Percentiles rank a stretch among this genome's conserved stretches.
These are phyloP conservation scores for Hydra vulgaris DNA, from an alignment of 30 jellyfish, hydroid and myxozoan species.

Conservation along the genomic window DNA sequence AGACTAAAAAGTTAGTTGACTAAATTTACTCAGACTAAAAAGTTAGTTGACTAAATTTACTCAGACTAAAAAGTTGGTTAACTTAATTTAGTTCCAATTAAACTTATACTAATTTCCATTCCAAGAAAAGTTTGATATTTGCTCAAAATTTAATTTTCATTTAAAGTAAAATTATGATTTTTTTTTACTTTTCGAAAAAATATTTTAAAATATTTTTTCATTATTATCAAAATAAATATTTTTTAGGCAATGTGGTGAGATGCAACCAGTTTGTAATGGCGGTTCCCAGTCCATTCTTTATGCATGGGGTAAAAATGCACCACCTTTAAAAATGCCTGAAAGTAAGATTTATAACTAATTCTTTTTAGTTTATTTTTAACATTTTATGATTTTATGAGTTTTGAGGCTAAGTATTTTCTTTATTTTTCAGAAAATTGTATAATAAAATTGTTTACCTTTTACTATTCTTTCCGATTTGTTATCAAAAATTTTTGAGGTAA, in stretches of 20 bases:
- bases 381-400: neutral
- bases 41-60: too few relatives aligned
- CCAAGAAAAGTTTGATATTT: too few relatives aligned
- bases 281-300: slow-evolving; percentile 72
- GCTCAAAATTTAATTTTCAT: too few relatives aligned
- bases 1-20: too few relatives aligned
- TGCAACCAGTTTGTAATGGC: slow-evolving; percentile 76
- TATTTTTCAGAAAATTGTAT: neutral
- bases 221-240: neutral
- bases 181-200: too few relatives aligned
- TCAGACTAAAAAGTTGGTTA: too few relatives aligned
- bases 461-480: too few relatives aligned
- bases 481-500: too few relatives aligned
- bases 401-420: neutral
- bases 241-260: slow-evolving; percentile 87
- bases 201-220: neutral
- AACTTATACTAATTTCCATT: too few relatives aligned
- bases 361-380: neutral
- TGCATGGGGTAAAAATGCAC: slow-evolving; percentile 99
- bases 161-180: too few relatives aligned
- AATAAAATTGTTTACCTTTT: neutral
- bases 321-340: slow-evolving; percentile 78
- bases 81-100: too few relatives aligned
- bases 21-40: too few relatives aligned
- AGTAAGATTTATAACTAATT: slow-evolving; percentile 40